A percentile compares a stretch with the other conserved stretches of the same genome.
These are phyloP conservation scores for Cydia amplana DNA, from an alignment of 1,140 invertebrate genomes.

Conservation along the genomic window DNA sequence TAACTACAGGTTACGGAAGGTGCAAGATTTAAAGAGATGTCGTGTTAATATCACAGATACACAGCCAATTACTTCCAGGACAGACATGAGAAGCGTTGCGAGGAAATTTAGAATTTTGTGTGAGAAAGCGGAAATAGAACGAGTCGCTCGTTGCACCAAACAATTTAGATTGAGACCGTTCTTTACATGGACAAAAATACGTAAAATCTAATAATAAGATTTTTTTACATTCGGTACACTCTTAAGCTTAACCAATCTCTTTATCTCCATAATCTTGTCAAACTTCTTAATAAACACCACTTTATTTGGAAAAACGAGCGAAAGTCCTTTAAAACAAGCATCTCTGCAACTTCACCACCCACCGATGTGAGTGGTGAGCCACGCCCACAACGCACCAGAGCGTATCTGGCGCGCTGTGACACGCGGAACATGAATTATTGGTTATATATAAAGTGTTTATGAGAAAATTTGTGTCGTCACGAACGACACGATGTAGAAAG, in stretches of 20 bases:
- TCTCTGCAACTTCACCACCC: constrained; percentile 8
- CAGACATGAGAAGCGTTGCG: constrained; percentile 39
- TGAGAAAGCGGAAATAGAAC: constrained; percentile 1
- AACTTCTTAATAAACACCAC: not conserved
- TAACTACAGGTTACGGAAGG: constrained; percentile 12
- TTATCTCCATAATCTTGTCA: no score
- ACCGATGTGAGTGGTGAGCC: not conserved
- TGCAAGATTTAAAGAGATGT: constrained; percentile 12
- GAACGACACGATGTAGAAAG: not conserved
- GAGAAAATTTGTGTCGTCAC: not conserved
- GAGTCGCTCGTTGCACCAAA: constrained; percentile 1
- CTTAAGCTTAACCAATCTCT: no score
- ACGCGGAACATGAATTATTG: not conserved
- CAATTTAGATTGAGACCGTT: not conserved
- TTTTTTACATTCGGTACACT: no score
- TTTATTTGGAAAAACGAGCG: not conserved
- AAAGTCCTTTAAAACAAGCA: constrained; percentile 3
- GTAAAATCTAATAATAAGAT: not conserved
- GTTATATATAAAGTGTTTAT: constrained; percentile 7
- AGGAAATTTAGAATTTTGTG: constrained; percentile 53
- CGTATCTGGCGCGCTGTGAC: not conserved
- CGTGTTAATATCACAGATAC: constrained; percentile 34
- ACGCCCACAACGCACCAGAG: not conserved
- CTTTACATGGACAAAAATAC: not conserved
- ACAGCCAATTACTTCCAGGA: constrained; percentile 43